Base-by-base conservation (phyloP, 2,888 invertebrate genomes). In the Chalcosyrphus nemorum region DNA sequence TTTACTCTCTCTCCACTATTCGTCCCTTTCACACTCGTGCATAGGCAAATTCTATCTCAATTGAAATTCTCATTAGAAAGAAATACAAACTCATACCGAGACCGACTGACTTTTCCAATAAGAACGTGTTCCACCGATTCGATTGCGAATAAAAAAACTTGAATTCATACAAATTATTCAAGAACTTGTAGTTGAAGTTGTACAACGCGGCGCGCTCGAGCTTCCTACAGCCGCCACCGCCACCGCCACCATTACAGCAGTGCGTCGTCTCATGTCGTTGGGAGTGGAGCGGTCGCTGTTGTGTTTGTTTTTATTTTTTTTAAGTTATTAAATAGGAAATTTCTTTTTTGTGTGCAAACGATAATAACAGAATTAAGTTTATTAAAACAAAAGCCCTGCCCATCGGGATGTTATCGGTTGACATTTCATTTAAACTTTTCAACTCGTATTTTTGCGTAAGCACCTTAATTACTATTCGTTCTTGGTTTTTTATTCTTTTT, bases 241-340 rank as follows among this genome's bases (percentile, higher is more conserved):
- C 24, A 27, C 35, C 21, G 17, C 54, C 47, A 68, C 41, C 45
- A 56, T 32, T 35, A 27, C 29, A 81, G 66, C 87, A 87, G 88
- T 88, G 86, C 87, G 87, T 88, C 86, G 88, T 86, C 81, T 86
- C 86, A 77, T 87, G 81, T 86, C 86, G 86, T 86, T 68, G 80
- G 77, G 76, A 82, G 86, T 86, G 87, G 86, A 82, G 81, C 84
- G 75, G 75, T 86, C 78, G 82, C 80, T 86, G 65, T 80, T 72
- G 63, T 86, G 27, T 47, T 29, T 43, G 47, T 66, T 75, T 57
- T 45, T 63, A 41, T 45, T 59, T 61, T 61, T 47, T 43, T 54
- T 63, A 63, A 24, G 15, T 59, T 66, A 29, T 17, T 47, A 54
- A 82, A 66, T n/a, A 57, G 65, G n/a, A 38, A 50, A 38, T 17